phyloP scores from a whole-genome alignment of 1,140 invertebrate genomes.

The Frieseomelitta varia region DNA sequence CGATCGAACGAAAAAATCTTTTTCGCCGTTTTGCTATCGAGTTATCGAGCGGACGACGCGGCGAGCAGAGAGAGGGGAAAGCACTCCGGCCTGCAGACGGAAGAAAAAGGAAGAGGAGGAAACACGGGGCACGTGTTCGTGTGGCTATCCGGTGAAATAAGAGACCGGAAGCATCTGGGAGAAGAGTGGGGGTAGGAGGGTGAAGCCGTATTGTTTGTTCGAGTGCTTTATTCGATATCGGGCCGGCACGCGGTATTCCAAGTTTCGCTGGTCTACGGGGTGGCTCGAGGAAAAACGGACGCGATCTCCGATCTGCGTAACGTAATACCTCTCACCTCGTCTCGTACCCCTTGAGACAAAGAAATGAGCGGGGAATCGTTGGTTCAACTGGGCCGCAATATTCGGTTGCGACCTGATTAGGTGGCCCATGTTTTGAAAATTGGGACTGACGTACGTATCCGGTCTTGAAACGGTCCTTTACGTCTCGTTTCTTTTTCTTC shows the following conservation, averaged over 20 bases:
- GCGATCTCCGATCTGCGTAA: slow-evolving; percentile 53
- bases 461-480: no score
- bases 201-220: slow-evolving; percentile 80
- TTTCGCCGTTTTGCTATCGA: slow-evolving; percentile 42
- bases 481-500: no score
- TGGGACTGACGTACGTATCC: no score
- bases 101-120: slow-evolving; percentile 60
- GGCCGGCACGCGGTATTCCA: slow-evolving; percentile 23
- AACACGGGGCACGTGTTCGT: slow-evolving; percentile 75
- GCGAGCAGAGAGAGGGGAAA: slow-evolving; percentile 4
- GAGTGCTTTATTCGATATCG: slow-evolving; percentile 69
- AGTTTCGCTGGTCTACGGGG: slow-evolving; percentile 52
- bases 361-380: not conserved
- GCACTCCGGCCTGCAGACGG: slow-evolving; percentile 26
- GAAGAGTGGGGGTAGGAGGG: slow-evolving; percentile 48
- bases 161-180: slow-evolving; percentile 81
- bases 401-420: no score
- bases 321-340: slow-evolving; percentile 21
- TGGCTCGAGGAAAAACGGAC: slow-evolving; percentile 53
- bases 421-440: no score
- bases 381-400: no score
- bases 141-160: slow-evolving; percentile 79
- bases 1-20: not conserved
- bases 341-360: slow-evolving; percentile 38
- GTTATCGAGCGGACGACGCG: slow-evolving; percentile 42